Percentiles rank a stretch among this genome's conserved stretches.
These are phyloP conservation scores for Cloeon dipterum DNA, from an alignment of 2,888 invertebrate genomes.

Conservation along the genomic window DNA sequence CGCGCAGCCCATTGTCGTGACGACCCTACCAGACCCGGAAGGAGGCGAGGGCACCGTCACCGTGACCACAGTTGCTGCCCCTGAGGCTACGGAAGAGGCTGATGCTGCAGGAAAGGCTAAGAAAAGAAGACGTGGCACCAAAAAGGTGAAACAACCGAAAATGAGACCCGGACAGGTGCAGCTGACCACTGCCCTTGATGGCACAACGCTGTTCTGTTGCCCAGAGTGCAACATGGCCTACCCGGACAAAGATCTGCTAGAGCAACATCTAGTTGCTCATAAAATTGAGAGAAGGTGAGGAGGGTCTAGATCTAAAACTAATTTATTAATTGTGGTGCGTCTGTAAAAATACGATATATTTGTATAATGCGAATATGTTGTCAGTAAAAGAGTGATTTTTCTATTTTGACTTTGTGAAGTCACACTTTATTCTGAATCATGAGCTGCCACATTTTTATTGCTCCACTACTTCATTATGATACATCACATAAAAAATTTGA, in stretches of 20 bases:
- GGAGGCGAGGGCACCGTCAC: constrained; percentile 1
- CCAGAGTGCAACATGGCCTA: constrained; percentile 66
- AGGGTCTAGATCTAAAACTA: too few species aligned
- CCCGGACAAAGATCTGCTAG: constrained; percentile 55
- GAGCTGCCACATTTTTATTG: too few species aligned
- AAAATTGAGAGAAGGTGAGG: constrained; percentile 61
- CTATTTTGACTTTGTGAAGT: too few species aligned
- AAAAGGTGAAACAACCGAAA: constrained; percentile 53
- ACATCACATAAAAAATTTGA: too few species aligned
- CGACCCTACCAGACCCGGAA: constrained; percentile 1
- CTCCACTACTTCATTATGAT: too few species aligned
- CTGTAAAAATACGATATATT: too few species aligned
- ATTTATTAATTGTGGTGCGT: too few species aligned
- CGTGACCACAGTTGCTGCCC: constrained; percentile 4
- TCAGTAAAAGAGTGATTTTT: too few species aligned
- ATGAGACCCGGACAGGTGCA: constrained; percentile 56
- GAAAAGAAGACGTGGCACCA: constrained; percentile 60
- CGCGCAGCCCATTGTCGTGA: neutral
- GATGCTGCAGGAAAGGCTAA: constrained; percentile 20
- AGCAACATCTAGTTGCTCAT: constrained; percentile 42
- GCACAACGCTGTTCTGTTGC: constrained; percentile 51
- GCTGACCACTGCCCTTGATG: constrained; percentile 49
- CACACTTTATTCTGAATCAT: too few species aligned
- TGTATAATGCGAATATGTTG: too few species aligned
- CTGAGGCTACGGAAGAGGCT: constrained; percentile 6